phyloP scores from a whole-genome alignment of 2,113 vertebrate species.

The Zeus faber region DNA sequence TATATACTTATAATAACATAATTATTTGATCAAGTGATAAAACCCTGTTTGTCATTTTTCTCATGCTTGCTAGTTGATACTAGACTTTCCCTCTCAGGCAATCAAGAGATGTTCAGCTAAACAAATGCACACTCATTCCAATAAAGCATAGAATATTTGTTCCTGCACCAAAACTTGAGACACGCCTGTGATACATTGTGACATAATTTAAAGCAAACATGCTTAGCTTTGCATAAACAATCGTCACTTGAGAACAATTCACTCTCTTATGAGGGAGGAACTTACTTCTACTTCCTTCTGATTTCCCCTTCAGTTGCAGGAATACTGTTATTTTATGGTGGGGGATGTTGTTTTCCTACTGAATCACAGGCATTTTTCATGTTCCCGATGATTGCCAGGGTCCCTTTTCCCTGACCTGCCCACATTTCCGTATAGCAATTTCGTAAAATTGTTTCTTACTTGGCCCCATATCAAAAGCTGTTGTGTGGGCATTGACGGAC shows the following conservation, averaged over 20 bases:
- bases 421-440: conserved; percentile 67
- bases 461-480: conserved; percentile 50
- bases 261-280: conserved; percentile 52
- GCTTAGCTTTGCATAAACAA: conserved; percentile 63
- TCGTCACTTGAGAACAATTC: conserved; percentile 58
- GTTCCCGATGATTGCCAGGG: conserved; percentile 42
- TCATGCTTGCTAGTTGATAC: conserved; percentile 13
- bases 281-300: conserved; percentile 42
- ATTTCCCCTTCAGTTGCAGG: conserved; percentile 54
- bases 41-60: conserved; percentile 23
- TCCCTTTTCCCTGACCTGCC: conserved; percentile 37
- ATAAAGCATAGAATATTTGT: conserved; percentile 55
- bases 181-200: conserved; percentile 49
- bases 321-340: conserved; percentile 54
- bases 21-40: no score
- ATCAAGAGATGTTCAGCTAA: conserved; percentile 43
- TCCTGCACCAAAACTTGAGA: conserved; percentile 46
- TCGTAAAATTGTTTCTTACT: conserved; percentile 46
- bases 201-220: conserved; percentile 68
- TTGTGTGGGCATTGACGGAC: conserved; percentile 1
- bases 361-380: conserved; percentile 55
- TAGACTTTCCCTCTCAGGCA: conserved; percentile 36
- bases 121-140: conserved; percentile 51
- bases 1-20: no score
- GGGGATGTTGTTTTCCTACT: conserved; percentile 52